Evolutionary conservation across 2,888 invertebrate species (phyloP), one percentile per base, ranked within the genome.

Genomic region (Sinotaia quadrata): DNA sequence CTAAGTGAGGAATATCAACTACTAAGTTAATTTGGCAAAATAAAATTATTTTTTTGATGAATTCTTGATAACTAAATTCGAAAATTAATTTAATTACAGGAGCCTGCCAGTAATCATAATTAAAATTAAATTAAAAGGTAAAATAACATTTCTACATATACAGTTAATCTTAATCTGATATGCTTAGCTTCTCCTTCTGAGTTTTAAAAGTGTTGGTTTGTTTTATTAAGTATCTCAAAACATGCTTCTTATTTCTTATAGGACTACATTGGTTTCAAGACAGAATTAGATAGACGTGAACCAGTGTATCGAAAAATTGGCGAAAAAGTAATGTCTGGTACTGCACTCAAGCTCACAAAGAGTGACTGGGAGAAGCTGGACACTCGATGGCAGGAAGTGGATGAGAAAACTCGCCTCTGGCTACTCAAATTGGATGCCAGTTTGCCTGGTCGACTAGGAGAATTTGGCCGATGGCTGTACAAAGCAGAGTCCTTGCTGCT

Each of bases 391-490:
- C 91, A 92, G 77, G 93, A 93, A 84, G 90, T 96, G 63, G 93
- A 95, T 84, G 84, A 89, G 65, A 74, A 77, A 68, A 82, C 83
- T 0, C 71, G 81, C 18, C 72, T 78, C 68, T 97, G 97, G 97
- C 91, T 95, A 79, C 94, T 95, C 94, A 90, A 94, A 61, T 89
- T 97, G 78, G 97, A 98, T 87, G 92, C 94, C 0, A 91, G 92
- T 74, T 90, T 97, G 63, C 95, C 96, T 10, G 95, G 95, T 49
- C 94, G 94, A 81, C 93, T 97, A 79, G 94, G 94, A 69, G 91
- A 92, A 75, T 92, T 96, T 21, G 97, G 95, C 62, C 94, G 94
- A 87, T 97, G 97, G 96, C 89, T 98, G 62, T 93, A 94, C 72
- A 92, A 92, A 79, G 97, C 96, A 24, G 87, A 88, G 76, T 81